Percentiles rank a stretch among this genome's conserved stretches.
phyloP scores from a whole-genome alignment of 2,113 vertebrate genomes.

The Halichoerus grypus region DNA sequence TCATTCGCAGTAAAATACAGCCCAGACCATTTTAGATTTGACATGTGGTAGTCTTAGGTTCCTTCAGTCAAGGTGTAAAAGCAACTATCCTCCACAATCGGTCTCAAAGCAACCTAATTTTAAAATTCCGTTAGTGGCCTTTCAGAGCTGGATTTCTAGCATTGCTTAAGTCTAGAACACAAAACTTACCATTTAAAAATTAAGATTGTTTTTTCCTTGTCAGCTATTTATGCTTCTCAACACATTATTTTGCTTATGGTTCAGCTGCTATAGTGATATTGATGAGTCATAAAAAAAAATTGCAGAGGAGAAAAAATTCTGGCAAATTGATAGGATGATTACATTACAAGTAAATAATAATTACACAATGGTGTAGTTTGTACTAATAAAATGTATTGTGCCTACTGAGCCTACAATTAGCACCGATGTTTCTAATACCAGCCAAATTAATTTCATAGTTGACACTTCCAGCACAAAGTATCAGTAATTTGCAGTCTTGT shows the following conservation, averaged over 20 bases:
- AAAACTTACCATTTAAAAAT: not conserved
- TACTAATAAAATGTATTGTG: conserved; percentile 68
- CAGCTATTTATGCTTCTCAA: conserved; percentile 48
- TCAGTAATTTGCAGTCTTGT: conserved; percentile 72
- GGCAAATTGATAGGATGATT: conserved; percentile 74
- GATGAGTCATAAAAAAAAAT: conserved; percentile 38
- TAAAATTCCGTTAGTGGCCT: not conserved
- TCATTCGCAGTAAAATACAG: accelerated
- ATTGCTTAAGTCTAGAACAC: not conserved
- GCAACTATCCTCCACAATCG: conserved; percentile 14
- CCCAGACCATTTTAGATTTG: not conserved
- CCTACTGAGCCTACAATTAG: conserved; percentile 72
- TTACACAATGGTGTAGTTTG: conserved; percentile 58
- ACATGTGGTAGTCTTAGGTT: not conserved
- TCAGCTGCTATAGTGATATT: conserved; percentile 51
- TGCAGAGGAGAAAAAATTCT: conserved; percentile 60
- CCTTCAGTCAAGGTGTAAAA: not conserved
- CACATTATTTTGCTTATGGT: conserved; percentile 42
- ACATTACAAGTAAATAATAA: conserved; percentile 78
- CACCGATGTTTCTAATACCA: conserved; percentile 72
- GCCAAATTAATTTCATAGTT: conserved; percentile 79
- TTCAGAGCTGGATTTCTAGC: conserved; percentile 41
- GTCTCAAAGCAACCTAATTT: conserved; percentile 34
- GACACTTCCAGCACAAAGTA: conserved; percentile 73
- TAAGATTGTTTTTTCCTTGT: not conserved